Evolutionary conservation across 2,888 invertebrate genomes (phyloP).

Genomic region (Lysandra bellargus): DNA sequence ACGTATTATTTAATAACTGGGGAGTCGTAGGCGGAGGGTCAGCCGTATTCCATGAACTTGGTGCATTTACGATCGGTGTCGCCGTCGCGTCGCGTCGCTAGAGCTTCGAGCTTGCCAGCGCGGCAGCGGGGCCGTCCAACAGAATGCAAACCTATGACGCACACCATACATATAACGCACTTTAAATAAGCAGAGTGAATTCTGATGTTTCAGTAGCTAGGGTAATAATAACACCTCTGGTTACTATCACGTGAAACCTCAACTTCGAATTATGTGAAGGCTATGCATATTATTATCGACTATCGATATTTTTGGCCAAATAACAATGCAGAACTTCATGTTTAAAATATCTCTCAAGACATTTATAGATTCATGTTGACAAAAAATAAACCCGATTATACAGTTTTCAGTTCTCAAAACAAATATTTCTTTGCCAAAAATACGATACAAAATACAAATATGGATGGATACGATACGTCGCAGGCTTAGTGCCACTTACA

Average conservation of each 20-base stretch:
- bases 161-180: conserved; percentile 36
- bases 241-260: background rate
- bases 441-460: conserved; percentile 2
- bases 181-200: conserved; percentile 8
- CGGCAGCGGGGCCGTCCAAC: conserved; percentile 42
- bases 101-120: conserved; percentile 37
- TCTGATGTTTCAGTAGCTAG: conserved; percentile 4
- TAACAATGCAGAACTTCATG: background rate
- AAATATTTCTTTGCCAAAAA: background rate
- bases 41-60: conserved; percentile 69
- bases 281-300: background rate
- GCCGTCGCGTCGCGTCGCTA: conserved; percentile 40
- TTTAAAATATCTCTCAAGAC: background rate
- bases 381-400: background rate
- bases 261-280: conserved; percentile 5
- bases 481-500: background rate
- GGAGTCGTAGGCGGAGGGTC: conserved; percentile 57
- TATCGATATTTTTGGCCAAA: background rate
- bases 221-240: conserved; percentile 12
- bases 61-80: conserved; percentile 45
- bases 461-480: background rate
- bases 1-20: conserved; percentile 69
- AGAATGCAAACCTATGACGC: conserved; percentile 37
- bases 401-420: background rate
- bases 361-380: background rate